Base-by-base conservation (phyloP, 2,797 vertebrate species). In the Falco cherrug region DNA sequence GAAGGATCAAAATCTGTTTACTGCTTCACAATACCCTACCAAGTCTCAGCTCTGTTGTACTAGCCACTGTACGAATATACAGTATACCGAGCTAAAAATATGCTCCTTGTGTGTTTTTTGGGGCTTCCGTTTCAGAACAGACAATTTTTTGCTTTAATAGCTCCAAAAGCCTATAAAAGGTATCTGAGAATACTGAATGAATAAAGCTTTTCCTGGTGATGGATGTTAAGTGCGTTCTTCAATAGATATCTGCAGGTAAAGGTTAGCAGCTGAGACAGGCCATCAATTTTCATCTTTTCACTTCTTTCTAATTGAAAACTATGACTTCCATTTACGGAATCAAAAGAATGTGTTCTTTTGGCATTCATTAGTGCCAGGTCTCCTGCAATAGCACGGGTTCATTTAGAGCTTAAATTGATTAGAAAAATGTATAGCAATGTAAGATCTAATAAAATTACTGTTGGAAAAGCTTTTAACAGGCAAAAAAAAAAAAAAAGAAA, bases 241-340 rank as follows among this genome's bases (percentile, higher is more conserved):
- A 94, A 61, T 26, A 96, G 51, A 37, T 91, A 85, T 71, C 50
- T 94, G 28, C 74, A 93, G 53, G 60, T 94, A 89, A 95, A 94
- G 47, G 61, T 87, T 95, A 96, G 78, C 60, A 85, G 54, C 81
- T 86, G 64, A 87, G 70, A 89, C 60, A 89, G 59, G 71, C 76
- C 65, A 92, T 94, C 65, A 79, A 28, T 97, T 97, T 96, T 88
- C 48, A 71, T 91, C n/a, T 91, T 95, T 89, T 89, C 82, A 69
- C 45, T 94, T 76, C 61, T 81, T 94, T 88, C 64, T 97, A 96
- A 84, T 81, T 92, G 59, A 95, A 97, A 96, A 87, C 70, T 26
- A 96, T 75, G 22, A 69, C 69, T 96, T 95, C 89, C 70, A 93
- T 95, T 86, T 93, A 94, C 37, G 69, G 57, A 84, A 94, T 79